These are phyloP conservation scores for Malurus alboscapulatus DNA, from an alignment of 2,113 vertebrate species.

Conservation along the genomic window DNA sequence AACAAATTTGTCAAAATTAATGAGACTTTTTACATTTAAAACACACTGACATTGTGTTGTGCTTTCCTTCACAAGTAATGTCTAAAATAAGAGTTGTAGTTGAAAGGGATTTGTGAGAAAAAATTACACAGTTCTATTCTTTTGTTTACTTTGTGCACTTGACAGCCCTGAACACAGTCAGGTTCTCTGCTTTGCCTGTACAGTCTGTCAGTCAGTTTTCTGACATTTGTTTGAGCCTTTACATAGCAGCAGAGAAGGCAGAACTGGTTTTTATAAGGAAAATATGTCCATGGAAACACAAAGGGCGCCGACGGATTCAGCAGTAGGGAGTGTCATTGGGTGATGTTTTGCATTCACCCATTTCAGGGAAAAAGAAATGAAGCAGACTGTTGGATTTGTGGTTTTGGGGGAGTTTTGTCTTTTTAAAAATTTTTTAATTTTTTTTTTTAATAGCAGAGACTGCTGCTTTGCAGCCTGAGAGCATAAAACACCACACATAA, in stretches of 20 bases:
- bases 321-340: neutral
- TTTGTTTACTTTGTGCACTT: slow-evolving; percentile 42
- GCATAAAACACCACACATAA: neutral
- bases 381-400: neutral
- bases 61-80: neutral
- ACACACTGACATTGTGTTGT: neutral
- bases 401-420: too few species aligned
- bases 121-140: slow-evolving; percentile 36
- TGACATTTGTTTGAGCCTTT: slow-evolving; percentile 47
- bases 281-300: neutral
- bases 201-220: slow-evolving; percentile 44
- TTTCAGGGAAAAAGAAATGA: neutral
- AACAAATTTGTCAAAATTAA: slow-evolving; percentile 2
- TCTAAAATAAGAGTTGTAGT: neutral
- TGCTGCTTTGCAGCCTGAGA: neutral
- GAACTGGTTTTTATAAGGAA: neutral
- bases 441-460: neutral
- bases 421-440: neutral
- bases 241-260: neutral
- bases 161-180: slow-evolving; percentile 32
- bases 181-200: neutral
- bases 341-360: neutral
- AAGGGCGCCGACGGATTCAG: neutral
- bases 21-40: neutral
- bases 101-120: slow-evolving; percentile 1